Evolutionary conservation across 2,888 invertebrate species (phyloP), one percentile per base, ranked within the genome.

Genomic region (Pelosia muscerda): DNA sequence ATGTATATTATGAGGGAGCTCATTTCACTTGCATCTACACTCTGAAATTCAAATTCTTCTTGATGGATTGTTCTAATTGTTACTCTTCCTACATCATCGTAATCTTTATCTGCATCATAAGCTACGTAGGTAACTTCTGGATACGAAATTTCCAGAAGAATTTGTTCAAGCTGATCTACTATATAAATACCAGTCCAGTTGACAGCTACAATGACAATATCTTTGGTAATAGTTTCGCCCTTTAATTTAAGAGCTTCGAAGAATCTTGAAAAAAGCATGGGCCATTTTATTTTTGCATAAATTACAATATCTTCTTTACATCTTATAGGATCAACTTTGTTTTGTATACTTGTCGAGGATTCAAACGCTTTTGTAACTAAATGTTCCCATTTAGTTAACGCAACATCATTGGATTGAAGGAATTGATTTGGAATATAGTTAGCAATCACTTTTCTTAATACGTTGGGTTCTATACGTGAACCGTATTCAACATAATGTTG

Each of bases 161-260:
- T 97, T 88, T 98, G 97, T 89, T 99, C 99, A 81, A 97, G 96
- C 89, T 98, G 98, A 90, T 99, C 98, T 0, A 98, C 97, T 66
- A 99, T 97, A 85, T 97, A 98, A 65, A 99, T 96, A 2, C 99
- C 99, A 0, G 97, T 98, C 96, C 98, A 98, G 91, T 99, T 99
- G 5, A 99, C 96, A 4, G 99, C 99, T 74, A 99, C 97, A 65
- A 99, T 98, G 25, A 98, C 96, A 80, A 98, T 97, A 79, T 96
- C 96, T 78, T 96, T 96, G 10, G 95, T 94, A 10, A 97, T 94
- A 34, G 95, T 94, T 0, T 97, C 96, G 0, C 97, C 97, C 72
- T 96, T 96, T 60, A 96, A 91, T 86, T 97, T 97, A n/a, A 97
- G 95, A 0, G 98, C 98, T 94, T 99, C 99, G 85, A 97, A 99